phyloP scores from a whole-genome alignment of 2,113 vertebrate genomes.

The Corynorhinus townsendii region DNA sequence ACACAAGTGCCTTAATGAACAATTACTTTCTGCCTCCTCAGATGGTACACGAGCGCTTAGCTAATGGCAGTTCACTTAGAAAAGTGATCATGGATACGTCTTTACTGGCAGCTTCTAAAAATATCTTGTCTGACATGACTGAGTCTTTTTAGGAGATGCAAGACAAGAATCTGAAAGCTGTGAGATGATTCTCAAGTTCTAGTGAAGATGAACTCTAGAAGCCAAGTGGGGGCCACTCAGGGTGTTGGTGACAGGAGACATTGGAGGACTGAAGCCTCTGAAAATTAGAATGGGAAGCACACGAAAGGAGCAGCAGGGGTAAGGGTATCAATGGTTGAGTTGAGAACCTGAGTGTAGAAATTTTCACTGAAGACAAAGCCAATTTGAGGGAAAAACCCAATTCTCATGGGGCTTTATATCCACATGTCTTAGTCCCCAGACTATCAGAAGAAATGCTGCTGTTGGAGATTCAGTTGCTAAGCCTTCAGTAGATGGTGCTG shows the following conservation, averaged over 20 bases:
- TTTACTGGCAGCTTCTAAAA: not conserved
- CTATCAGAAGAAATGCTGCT: not conserved
- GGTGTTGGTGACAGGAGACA: not conserved
- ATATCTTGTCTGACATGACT: not conserved
- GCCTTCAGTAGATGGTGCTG: not conserved
- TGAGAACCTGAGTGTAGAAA: not conserved
- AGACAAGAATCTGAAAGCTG: not conserved
- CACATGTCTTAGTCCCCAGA: not conserved
- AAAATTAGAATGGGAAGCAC: not conserved
- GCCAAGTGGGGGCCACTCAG: not conserved
- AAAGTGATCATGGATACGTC: not conserved
- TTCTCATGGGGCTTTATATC: not conserved
- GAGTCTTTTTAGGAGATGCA: not conserved
- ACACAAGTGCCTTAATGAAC: slow-evolving; percentile 40
- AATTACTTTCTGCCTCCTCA: slow-evolving; percentile 49
- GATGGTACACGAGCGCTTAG: not conserved
- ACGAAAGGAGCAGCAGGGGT: not conserved
- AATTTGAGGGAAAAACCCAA: not conserved
- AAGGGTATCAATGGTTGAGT: not conserved
- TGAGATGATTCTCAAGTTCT: not conserved
- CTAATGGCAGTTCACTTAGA: slow-evolving; percentile 12
- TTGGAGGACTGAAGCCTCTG: not conserved
- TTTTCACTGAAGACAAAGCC: slow-evolving; percentile 2
- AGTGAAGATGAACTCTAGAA: not conserved
- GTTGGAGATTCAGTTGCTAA: not conserved